Evolutionary conservation across 1,140 invertebrate genomes (phyloP).

Genomic region (Formica exsecta): DNA sequence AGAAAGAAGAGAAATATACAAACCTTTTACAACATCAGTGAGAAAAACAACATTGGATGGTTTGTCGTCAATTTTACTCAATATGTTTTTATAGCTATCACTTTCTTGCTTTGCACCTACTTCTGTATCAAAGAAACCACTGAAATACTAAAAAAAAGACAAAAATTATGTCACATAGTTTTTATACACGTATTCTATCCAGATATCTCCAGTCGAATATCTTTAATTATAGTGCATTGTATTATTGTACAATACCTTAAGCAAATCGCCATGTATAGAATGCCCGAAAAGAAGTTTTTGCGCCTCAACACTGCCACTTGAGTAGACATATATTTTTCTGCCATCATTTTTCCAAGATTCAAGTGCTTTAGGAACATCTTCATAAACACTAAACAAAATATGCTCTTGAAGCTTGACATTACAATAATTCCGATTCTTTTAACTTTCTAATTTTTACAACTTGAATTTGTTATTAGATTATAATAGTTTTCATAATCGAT

Average conservation of each 20-base stretch:
- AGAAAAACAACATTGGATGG: conserved; percentile 93
- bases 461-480: conserved; percentile 41
- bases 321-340: conserved; percentile 94
- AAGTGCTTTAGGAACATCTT: conserved; percentile 93
- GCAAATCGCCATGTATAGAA: conserved; percentile 92
- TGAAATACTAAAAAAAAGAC: conserved; percentile 88
- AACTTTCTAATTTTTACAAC: conserved; percentile 7
- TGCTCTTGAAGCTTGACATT: conserved; percentile 7
- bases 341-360: conserved; percentile 90
- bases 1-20: conserved; percentile 19
- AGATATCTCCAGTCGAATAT: background rate
- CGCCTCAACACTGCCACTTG: conserved; percentile 96
- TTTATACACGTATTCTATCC: background rate
- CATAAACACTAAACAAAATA: conserved; percentile 90
- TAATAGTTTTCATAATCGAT: conserved; percentile 10
- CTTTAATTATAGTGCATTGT: background rate
- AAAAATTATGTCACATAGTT: conserved; percentile 2
- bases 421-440: conserved; percentile 50
- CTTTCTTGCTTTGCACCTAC: conserved; percentile 92
- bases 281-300: conserved; percentile 96
- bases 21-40: conserved; percentile 93
- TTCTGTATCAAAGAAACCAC: conserved; percentile 95
- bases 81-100: conserved; percentile 92
- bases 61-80: conserved; percentile 88
- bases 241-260: conserved; percentile 85